phyloP scores from a whole-genome alignment of 2,113 vertebrate species.

The Sorex fumeus region DNA sequence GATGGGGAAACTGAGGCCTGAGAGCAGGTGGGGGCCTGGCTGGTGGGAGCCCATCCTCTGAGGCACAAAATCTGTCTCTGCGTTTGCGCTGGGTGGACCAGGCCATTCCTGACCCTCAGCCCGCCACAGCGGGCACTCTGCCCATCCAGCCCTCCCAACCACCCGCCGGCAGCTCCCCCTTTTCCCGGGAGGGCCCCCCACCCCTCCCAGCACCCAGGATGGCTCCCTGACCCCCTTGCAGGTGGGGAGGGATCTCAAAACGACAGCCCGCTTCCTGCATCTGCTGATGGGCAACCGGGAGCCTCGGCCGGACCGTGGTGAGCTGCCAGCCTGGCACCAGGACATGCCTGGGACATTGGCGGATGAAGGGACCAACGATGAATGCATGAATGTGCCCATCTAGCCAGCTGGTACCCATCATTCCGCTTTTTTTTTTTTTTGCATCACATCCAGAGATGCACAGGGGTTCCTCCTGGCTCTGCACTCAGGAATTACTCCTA shows the following conservation, averaged over 20 bases:
- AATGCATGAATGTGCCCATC: neutral
- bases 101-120: neutral
- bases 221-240: no score
- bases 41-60: neutral
- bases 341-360: no score
- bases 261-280: neutral
- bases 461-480: no score
- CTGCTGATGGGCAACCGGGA: neutral
- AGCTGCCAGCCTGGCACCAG: no score
- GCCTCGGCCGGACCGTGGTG: no score
- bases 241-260: no score
- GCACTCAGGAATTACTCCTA: no score
- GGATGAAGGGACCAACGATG: neutral
- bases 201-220: neutral
- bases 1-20: neutral
- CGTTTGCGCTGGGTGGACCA: no score
- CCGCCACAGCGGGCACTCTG: neutral
- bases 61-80: no score
- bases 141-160: no score
- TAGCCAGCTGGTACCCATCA: neutral
- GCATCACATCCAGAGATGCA: no score
- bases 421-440: no score
- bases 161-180: neutral
- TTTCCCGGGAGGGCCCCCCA: neutral
- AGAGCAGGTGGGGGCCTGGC: neutral